Percentiles rank a stretch among this genome's conserved stretches.
Evolutionary conservation across 1,140 invertebrate species (phyloP).

Genomic region (Hermetia illucens): DNA sequence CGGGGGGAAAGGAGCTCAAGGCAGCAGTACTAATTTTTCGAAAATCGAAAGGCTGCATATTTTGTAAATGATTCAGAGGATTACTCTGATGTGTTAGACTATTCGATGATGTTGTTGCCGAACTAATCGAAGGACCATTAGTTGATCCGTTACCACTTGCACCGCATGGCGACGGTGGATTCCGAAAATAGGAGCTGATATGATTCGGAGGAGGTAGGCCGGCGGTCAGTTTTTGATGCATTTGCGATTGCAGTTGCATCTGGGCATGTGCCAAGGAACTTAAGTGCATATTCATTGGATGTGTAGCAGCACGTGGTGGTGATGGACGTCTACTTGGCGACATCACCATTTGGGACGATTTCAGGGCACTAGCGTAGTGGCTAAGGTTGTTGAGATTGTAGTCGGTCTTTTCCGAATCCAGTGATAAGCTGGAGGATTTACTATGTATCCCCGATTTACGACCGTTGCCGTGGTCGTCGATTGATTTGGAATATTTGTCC

Average conservation of each 20-base stretch:
- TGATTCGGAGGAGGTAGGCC: slow-evolving; percentile 32
- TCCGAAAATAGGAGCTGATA: slow-evolving; percentile 33
- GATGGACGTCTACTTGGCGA: slow-evolving; percentile 49
- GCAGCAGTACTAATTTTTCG: slow-evolving; percentile 51
- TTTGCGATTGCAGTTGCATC: slow-evolving; percentile 37
- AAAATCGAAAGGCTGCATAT: slow-evolving; percentile 91
- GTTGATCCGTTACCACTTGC: slow-evolving; percentile 32
- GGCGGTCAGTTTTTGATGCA: slow-evolving; percentile 32
- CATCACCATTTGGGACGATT: slow-evolving; percentile 36
- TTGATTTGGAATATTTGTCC: too few relatives aligned
- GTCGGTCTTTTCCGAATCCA: too few relatives aligned
- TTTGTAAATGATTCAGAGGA: slow-evolving; percentile 81
- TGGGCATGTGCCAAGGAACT: slow-evolving; percentile 38
- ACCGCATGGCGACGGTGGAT: slow-evolving; percentile 28
- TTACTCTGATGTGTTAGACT: slow-evolving; percentile 37
- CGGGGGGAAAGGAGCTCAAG: slow-evolving; percentile 20
- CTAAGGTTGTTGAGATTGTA: not conserved
- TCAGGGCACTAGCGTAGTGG: slow-evolving; percentile 2
- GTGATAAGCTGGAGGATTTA: too few relatives aligned
- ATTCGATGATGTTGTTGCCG: slow-evolving; percentile 35
- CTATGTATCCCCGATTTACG: too few relatives aligned
- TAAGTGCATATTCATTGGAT: slow-evolving; percentile 22
- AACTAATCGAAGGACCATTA: slow-evolving; percentile 17
- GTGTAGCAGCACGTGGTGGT: slow-evolving; percentile 30
- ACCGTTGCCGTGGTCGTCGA: too few relatives aligned